phyloP scores from a whole-genome alignment of 2,888 invertebrate species.

The Siphonodentalium dalli region DNA sequence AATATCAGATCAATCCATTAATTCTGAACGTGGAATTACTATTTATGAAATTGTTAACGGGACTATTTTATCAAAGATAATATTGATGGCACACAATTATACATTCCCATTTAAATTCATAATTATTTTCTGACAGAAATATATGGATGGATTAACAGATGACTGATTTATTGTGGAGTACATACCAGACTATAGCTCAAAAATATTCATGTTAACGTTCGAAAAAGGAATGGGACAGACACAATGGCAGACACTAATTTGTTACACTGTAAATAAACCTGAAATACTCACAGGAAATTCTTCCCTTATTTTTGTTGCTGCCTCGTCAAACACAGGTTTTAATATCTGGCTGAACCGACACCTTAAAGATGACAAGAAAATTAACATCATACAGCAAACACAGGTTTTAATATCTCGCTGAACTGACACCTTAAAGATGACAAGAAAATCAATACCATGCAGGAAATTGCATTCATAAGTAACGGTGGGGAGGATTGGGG shows the following conservation, averaged over 20 bases:
- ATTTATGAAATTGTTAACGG: no score
- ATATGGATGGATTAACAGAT: no score
- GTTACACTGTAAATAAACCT: background rate
- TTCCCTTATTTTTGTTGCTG: slow-evolving; percentile 80
- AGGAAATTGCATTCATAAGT: slow-evolving; percentile 70
- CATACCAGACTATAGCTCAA: no score
- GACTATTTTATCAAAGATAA: no score
- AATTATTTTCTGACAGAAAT: no score
- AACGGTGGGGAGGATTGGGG: no score
- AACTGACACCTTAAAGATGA: slow-evolving; percentile 77
- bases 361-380: slow-evolving; percentile 36
- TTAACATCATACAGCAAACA: slow-evolving; percentile 72
- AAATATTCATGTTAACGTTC: no score
- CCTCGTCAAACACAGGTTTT: slow-evolving; percentile 95
- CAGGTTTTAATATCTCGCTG: slow-evolving; percentile 94
- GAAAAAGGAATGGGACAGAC: background rate
- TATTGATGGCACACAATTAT: no score
- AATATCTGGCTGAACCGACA: slow-evolving; percentile 97
- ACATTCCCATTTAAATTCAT: no score
- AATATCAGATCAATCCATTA: no score
- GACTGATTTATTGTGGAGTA: no score
- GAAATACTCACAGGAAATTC: slow-evolving; percentile 72
- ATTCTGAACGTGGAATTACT: no score
- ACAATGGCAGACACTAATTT: background rate
- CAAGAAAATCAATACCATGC: background rate